These are phyloP conservation scores for Formica aserva DNA, from an alignment of 2,888 invertebrate species.

Conservation along the genomic window DNA sequence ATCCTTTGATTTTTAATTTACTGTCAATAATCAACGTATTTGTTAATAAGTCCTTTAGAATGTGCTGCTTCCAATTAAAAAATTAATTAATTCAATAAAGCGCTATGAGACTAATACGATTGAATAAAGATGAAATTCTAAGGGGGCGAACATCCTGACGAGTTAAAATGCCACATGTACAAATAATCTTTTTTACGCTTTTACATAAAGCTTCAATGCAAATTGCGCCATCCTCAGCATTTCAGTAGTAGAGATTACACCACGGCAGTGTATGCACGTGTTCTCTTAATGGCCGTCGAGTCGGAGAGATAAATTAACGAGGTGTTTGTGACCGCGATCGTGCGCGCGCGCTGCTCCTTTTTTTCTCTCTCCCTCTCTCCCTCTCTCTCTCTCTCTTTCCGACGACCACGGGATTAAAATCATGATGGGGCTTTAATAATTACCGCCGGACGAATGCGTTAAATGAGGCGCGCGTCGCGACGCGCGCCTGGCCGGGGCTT, in stretches of 20 bases:
- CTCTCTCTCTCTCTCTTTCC: neutral
- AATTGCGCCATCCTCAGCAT: conserved; percentile 2
- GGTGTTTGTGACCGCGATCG: conserved; percentile 72
- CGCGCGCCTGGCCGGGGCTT: conserved; percentile 56
- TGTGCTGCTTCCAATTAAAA: neutral
- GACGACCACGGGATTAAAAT: conserved; percentile 67
- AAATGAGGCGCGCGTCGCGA: conserved; percentile 69
- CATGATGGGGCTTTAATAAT: conserved; percentile 72
- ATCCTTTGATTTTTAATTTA: neutral
- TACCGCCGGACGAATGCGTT: conserved; percentile 66
- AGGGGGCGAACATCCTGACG: neutral
- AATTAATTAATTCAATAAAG: neutral
- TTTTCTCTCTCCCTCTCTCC: neutral
- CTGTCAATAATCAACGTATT: neutral
- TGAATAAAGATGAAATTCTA: neutral
- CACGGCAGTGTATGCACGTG: conserved; percentile 2
- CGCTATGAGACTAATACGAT: neutral
- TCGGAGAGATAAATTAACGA: conserved; percentile 75
- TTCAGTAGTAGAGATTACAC: conserved; percentile 9
- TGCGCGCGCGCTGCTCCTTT: conserved; percentile 46
- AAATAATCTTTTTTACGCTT: conserved; percentile 15
- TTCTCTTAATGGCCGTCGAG: conserved; percentile 65
- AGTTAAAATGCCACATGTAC: neutral
- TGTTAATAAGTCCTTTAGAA: neutral
- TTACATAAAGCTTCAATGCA: conserved; percentile 13